Percentiles rank a stretch among this genome's conserved stretches.
phyloP scores from a whole-genome alignment of 2,797 vertebrate genomes.

The Mus caroli region DNA sequence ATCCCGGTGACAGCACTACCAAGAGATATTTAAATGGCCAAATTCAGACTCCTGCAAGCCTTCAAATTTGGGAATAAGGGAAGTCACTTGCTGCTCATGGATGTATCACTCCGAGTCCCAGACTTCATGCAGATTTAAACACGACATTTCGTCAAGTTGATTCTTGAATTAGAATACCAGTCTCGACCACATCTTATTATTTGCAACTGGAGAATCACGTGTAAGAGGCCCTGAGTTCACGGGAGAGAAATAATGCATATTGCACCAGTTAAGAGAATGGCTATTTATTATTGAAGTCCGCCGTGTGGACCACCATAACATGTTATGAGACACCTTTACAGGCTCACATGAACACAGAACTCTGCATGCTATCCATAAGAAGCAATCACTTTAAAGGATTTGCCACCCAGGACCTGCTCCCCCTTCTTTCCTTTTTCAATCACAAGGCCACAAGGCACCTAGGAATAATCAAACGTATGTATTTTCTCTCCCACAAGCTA shows the following conservation, averaged over 20 bases:
- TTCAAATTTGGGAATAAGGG: background rate
- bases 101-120: background rate
- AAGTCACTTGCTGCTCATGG: background rate
- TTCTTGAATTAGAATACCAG: constrained; percentile 49
- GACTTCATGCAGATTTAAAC: constrained; percentile 55
- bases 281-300: constrained; percentile 2
- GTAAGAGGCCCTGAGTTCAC: background rate
- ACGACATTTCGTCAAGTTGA: constrained; percentile 52
- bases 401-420: background rate
- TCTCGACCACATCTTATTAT: constrained; percentile 37
- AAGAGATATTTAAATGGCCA: constrained; percentile 60
- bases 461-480: constrained; percentile 64
- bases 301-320: background rate
- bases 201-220: constrained; percentile 43
- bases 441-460: constrained; percentile 11
- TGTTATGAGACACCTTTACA: constrained; percentile 1
- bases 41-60: background rate
- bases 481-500: constrained; percentile 10
- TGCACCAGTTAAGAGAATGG: background rate
- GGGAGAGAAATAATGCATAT: constrained; percentile 55
- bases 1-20: constrained; percentile 69
- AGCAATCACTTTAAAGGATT: constrained; percentile 62
- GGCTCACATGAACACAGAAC: constrained; percentile 13
- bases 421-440: constrained; percentile 52
- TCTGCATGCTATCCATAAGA: background rate